These are phyloP conservation scores for Rhodophaea formosa DNA, from an alignment of 2,888 invertebrate species.

Conservation along the genomic window DNA sequence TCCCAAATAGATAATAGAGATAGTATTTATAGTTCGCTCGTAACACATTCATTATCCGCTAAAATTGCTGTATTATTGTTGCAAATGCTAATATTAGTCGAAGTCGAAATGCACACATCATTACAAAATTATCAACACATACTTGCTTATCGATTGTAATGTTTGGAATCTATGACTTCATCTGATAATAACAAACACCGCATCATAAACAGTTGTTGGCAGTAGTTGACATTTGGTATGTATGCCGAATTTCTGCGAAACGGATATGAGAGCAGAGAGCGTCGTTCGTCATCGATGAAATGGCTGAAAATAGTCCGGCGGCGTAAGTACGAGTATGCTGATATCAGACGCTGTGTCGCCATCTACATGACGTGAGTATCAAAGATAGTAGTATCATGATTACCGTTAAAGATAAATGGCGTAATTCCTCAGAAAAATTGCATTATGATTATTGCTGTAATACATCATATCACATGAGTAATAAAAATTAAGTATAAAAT, in stretches of 20 bases:
- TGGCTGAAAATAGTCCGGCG: conserved; percentile 8
- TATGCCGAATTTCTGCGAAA: conserved; percentile 14
- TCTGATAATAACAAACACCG: conserved; percentile 12
- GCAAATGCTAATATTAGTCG: not conserved
- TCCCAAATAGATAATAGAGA: conserved; percentile 36
- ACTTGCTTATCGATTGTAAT: conserved; percentile 9
- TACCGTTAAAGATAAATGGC: conserved; percentile 4
- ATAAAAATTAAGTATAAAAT: not conserved
- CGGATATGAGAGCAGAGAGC: conserved; percentile 14
- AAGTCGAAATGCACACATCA: not conserved
- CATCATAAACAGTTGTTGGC: conserved; percentile 11
- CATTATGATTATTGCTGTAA: not conserved
- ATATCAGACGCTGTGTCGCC: conserved; percentile 14
- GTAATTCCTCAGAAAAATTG: not conserved
- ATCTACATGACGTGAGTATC: conserved; percentile 3
- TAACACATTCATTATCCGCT: not conserved
- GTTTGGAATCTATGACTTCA: conserved; percentile 16
- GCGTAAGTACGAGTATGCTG: conserved; percentile 7
- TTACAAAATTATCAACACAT: not conserved
- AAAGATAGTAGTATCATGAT: not conserved
- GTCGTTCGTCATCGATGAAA: conserved; percentile 14
- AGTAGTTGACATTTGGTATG: conserved; percentile 5
- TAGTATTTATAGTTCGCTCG: not conserved
- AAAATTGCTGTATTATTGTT: conserved; percentile 6
- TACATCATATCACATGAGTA: not conserved